phyloP scores from a whole-genome alignment of 2,797 vertebrate genomes.

The Thunnus albacares region DNA sequence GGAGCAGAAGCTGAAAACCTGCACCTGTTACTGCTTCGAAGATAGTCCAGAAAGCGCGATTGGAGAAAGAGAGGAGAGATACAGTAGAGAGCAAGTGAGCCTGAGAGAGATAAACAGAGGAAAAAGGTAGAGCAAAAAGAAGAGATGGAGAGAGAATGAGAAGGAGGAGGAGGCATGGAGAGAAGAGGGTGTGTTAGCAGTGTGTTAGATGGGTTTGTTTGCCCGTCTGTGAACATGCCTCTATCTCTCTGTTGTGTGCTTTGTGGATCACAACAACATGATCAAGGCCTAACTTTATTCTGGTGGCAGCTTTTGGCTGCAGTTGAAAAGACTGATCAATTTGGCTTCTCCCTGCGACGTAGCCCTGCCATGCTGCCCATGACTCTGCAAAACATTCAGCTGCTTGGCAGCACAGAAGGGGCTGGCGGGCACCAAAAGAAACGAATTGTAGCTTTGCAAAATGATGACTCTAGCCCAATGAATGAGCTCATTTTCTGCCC shows the following conservation, averaged over 20 bases:
- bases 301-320: constrained; percentile 77
- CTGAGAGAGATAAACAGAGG: constrained; percentile 21
- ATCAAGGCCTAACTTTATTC: constrained; percentile 81
- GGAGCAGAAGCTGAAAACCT: constrained; percentile 54
- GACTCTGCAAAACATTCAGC: constrained; percentile 82
- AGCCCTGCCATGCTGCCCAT: constrained; percentile 73
- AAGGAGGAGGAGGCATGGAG: constrained; percentile 12
- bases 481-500: constrained; percentile 80
- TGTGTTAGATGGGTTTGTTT: constrained; percentile 44
- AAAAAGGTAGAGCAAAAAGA: constrained; percentile 36
- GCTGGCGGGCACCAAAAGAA: constrained; percentile 66
- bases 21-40: constrained; percentile 64
- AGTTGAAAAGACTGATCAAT: constrained; percentile 78
- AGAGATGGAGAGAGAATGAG: constrained; percentile 7
- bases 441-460: constrained; percentile 69
- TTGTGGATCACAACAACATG: constrained; percentile 75
- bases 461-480: constrained; percentile 70
- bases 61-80: constrained; percentile 19
- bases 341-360: constrained; percentile 63
- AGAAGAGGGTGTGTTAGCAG: constrained; percentile 37
- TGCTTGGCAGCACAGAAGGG: constrained; percentile 75
- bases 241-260: constrained; percentile 62
- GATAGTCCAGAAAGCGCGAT: constrained; percentile 27
- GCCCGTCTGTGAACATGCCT: constrained; percentile 50
- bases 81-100: constrained; percentile 27